phyloP scores from a whole-genome alignment of 2,888 invertebrate genomes.

The Selenia dentaria region DNA sequence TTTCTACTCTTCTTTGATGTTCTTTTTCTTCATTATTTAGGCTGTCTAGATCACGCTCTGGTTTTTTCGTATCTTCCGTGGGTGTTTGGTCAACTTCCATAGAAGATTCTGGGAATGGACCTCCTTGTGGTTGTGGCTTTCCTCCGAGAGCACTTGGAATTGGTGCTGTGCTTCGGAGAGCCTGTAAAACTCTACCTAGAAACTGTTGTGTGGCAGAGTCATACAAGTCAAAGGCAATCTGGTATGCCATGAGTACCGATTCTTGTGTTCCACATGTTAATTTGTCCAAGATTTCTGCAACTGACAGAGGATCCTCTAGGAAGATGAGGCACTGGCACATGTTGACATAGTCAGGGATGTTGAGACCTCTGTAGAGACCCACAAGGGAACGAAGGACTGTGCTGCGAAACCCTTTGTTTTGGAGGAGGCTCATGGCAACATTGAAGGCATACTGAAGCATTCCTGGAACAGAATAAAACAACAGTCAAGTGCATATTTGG shows the following conservation, averaged over 20 bases:
- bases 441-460: conserved; percentile 98
- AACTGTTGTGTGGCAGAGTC: conserved; percentile 99
- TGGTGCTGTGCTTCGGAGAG: conserved; percentile 92
- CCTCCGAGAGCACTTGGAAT: conserved; percentile 90
- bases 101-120: conserved; percentile 76
- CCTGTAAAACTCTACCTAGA: conserved; percentile 93
- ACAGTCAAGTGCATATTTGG: too few species aligned
- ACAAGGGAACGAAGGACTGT: conserved; percentile 95
- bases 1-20: conserved; percentile 94
- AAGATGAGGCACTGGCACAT: conserved; percentile 99
- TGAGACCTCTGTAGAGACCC: conserved; percentile 93
- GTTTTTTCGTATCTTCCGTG: conserved; percentile 69
- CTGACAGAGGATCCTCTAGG: conserved; percentile 96
- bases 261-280: conserved; percentile 91
- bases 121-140: conserved; percentile 89
- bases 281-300: conserved; percentile 96
- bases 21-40: conserved; percentile 92
- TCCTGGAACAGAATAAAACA: conserved; percentile 61
- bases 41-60: conserved; percentile 76
- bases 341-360: conserved; percentile 98
- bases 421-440: conserved; percentile 98
- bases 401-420: conserved; percentile 96
- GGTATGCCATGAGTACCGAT: conserved; percentile 97
- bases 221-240: conserved; percentile 99
- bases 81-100: conserved; percentile 77